These are phyloP conservation scores for Diabrotica undecimpunctata DNA, from an alignment of 1,140 invertebrate species.

Conservation along the genomic window DNA sequence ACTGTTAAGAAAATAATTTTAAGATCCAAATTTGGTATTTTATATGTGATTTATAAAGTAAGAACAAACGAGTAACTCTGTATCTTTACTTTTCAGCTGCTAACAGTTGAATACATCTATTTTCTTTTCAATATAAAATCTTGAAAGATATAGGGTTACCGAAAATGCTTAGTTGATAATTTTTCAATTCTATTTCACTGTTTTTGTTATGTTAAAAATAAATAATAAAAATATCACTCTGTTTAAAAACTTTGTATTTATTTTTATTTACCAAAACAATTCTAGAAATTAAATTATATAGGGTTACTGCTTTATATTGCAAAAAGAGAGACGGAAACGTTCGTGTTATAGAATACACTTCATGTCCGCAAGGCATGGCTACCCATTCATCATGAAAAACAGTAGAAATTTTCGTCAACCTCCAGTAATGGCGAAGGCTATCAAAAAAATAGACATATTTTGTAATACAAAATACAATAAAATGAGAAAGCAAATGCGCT, in stretches of 20 bases:
- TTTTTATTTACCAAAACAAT: no score
- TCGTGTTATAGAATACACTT: no score
- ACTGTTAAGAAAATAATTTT: not conserved
- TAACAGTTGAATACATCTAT: not conserved
- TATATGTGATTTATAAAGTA: not conserved
- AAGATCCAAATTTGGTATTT: slow-evolving; percentile 1
- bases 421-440: no score
- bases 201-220: slow-evolving; percentile 3
- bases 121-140: not conserved
- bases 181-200: slow-evolving; percentile 1
- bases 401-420: no score
- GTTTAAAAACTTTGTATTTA: not conserved
- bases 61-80: not conserved
- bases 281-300: no score
- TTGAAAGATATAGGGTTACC: not conserved
- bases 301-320: no score
- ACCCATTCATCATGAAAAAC: no score
- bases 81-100: not conserved
- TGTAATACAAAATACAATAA: no score
- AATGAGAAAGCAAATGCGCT: no score
- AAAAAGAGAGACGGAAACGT: no score
- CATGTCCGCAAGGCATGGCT: no score
- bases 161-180: not conserved
- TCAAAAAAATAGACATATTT: no score
- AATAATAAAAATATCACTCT: slow-evolving; percentile 3